A percentile compares a stretch with the other conserved stretches of the same genome.
phyloP scores from a whole-genome alignment of 2,888 invertebrate genomes.

The Orchestes rusci region DNA sequence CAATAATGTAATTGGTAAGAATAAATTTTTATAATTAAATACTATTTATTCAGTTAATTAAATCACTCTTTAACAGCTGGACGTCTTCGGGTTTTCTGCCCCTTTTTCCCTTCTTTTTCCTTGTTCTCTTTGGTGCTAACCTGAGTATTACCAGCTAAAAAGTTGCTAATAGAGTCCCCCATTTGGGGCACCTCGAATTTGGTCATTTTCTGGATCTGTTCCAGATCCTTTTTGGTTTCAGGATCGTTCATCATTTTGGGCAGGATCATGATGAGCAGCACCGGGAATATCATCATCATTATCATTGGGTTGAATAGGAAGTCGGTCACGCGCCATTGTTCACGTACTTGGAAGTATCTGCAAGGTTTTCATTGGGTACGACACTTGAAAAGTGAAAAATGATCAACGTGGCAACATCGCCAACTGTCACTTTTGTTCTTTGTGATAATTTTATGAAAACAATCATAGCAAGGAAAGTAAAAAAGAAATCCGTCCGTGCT shows the following conservation, averaged over 20 bases:
- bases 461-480: too few relatives aligned
- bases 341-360: conserved; percentile 81
- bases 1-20: too few relatives aligned
- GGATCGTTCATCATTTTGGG: conserved; percentile 98
- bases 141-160: conserved; percentile 71
- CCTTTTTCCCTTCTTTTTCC: conserved; percentile 31
- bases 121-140: conserved; percentile 15
- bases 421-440: too few relatives aligned
- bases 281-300: conserved; percentile 92
- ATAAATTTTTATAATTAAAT: too few relatives aligned
- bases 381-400: too few relatives aligned
- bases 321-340: conserved; percentile 96
- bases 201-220: conserved; percentile 77
- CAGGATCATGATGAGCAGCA: conserved; percentile 82
- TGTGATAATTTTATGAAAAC: too few relatives aligned
- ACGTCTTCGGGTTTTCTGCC: conserved; percentile 36
- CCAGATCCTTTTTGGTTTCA: conserved; percentile 92
- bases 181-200: conserved; percentile 90
- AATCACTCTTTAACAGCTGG: conserved; percentile 23
- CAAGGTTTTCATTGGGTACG: too few relatives aligned
- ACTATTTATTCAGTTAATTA: too few relatives aligned
- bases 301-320: conserved; percentile 97
- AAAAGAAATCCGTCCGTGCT: too few relatives aligned
- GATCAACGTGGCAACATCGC: too few relatives aligned
- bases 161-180: conserved; percentile 87